phyloP scores from a whole-genome alignment of 2,888 invertebrate species.

The Leptura quadrifasciata region DNA sequence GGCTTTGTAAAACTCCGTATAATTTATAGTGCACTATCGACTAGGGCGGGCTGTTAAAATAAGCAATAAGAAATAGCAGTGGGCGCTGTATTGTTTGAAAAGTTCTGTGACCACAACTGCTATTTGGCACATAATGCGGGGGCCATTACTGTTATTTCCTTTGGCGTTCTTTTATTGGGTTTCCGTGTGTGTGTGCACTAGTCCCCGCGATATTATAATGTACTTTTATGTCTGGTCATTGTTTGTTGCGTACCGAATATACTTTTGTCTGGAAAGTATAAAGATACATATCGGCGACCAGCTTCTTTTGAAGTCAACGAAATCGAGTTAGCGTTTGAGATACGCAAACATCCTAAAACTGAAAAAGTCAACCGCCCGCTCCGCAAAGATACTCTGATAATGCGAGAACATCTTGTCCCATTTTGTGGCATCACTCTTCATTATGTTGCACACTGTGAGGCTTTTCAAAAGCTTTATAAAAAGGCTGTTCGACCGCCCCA shows the following conservation, averaged over 20 bases:
- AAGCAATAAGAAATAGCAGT: conserved; percentile 24
- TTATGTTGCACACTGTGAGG: conserved; percentile 58
- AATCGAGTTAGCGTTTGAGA: conserved; percentile 49
- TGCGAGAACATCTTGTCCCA: conserved; percentile 63
- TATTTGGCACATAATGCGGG: conserved; percentile 36
- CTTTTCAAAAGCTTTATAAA: conserved; percentile 60
- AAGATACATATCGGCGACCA: conserved; percentile 35
- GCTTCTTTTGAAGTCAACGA: conserved; percentile 48
- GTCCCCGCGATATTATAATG: conserved; percentile 38
- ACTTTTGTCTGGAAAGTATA: conserved; percentile 16
- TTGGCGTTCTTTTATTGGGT: conserved; percentile 40
- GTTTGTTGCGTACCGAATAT: conserved; percentile 16
- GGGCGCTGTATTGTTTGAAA: conserved; percentile 27
- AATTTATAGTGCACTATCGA: conserved; percentile 7
- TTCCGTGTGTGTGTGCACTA: conserved; percentile 15
- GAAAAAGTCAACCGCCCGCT: conserved; percentile 51
- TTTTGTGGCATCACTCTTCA: conserved; percentile 65
- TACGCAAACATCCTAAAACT: conserved; percentile 44
- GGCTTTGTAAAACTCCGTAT: background rate
- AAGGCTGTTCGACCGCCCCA: conserved; percentile 53
- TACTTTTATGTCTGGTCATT: conserved; percentile 40
- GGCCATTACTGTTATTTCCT: conserved; percentile 36
- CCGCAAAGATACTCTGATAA: conserved; percentile 53
- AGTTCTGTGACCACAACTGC: conserved; percentile 24
- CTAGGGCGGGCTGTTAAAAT: background rate